Evolutionary conservation across 1,140 invertebrate genomes (phyloP), one percentile per base, ranked within the genome.

Genomic region (Proales similis): DNA sequence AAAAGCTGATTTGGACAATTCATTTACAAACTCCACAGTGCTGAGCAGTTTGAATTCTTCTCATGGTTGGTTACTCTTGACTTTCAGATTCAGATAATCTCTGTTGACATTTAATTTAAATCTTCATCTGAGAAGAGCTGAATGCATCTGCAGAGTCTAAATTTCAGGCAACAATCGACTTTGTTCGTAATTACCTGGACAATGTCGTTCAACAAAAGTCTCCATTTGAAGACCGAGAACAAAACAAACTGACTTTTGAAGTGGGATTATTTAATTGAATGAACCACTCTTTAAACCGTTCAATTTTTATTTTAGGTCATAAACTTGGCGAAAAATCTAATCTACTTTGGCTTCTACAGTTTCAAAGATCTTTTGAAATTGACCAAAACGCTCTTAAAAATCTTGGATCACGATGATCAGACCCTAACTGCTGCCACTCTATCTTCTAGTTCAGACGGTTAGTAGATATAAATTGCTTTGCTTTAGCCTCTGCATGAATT

Each of bases 321-420:
- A 1, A 97, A 95, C 75, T 75, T 99, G 62, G 92, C 93, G 3
- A 82, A 91, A 65, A 88, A 97, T 71, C 78, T 99, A 64, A 95
- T 97, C 46, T 95, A 97, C 74, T 99, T 99, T 79, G 94, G 94
- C 19, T 99, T 98, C 79, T 95, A 90, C 77, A 90, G 88, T 74
- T 98, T 98, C 74, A 90, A 85, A 74, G 90, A 96, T 77, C 79
- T 99, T 9, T 78, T 97, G 12, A 81, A 89, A 53, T 77, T 99
- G 63, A 95, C 92, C 0, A 92, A 93, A 79, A 98, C 91, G 0
- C 74, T 99, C 22, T 82, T 98, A 0, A 88, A 84, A 68, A 66
- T 62, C 32, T 26, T 63, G 9, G 43, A 33, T n/a, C 60, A 57
- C 12, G 51, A 57, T 19, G 51, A 57, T 11, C 29, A 57, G 9